Evolutionary conservation across 1,140 invertebrate genomes (phyloP).

Genomic region (Oscheius sp.): DNA sequence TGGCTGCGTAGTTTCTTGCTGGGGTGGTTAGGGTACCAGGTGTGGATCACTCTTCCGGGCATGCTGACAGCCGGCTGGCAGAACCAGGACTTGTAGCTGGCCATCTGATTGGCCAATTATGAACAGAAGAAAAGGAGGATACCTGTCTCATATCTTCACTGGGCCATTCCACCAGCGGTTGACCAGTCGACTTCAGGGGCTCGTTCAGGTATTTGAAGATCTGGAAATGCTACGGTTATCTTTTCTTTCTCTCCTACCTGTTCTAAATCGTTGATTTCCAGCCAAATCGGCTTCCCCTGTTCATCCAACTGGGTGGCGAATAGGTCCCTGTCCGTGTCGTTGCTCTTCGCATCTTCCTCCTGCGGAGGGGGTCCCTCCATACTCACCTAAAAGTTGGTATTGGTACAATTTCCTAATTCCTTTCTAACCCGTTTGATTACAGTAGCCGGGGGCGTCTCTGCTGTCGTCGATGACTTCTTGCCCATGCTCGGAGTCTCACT

Average conservation of each 20-base stretch:
- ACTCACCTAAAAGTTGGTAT: neutral
- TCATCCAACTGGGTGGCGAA: neutral
- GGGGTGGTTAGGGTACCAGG: slow-evolving; percentile 33
- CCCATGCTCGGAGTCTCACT: neutral
- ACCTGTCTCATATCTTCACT: slow-evolving; percentile 24
- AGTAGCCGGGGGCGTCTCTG: neutral
- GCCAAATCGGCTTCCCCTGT: neutral
- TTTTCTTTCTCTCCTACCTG: neutral
- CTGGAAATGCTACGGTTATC: neutral
- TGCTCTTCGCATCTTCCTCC: slow-evolving; percentile 8
- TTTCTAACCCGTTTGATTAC: neutral
- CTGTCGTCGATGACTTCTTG: neutral
- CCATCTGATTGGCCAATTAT: slow-evolving; percentile 7
- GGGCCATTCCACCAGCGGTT: slow-evolving; percentile 32
- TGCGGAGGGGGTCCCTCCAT: neutral
- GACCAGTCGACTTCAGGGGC: slow-evolving; percentile 24
- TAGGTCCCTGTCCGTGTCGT: neutral
- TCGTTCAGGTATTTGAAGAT: slow-evolving; percentile 31
- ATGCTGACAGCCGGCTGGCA: slow-evolving; percentile 20
- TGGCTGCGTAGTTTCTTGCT: slow-evolving; percentile 23
- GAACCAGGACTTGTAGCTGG: slow-evolving; percentile 14
- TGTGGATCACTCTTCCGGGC: slow-evolving; percentile 26
- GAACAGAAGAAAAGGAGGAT: neutral
- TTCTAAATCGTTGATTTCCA: slow-evolving; percentile 6
- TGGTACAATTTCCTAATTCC: neutral